A percentile compares a stretch with the other conserved stretches of the same genome.
These are phyloP conservation scores for Watersipora subatra DNA, from an alignment of 1,140 invertebrate genomes.

Conservation along the genomic window DNA sequence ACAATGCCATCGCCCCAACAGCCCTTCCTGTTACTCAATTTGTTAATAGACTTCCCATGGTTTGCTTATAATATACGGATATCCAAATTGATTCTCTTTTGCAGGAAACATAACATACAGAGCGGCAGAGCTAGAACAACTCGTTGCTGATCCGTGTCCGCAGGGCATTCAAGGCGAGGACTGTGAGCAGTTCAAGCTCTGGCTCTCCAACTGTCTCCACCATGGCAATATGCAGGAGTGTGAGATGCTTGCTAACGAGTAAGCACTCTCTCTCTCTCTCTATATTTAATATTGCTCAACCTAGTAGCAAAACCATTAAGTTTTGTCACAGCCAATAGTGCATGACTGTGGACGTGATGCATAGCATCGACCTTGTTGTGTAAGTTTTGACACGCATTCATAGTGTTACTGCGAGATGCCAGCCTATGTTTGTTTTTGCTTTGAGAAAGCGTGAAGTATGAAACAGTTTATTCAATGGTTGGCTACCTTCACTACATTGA, in stretches of 20 bases:
- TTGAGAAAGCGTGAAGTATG: too few species aligned
- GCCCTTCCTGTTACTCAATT: background rate
- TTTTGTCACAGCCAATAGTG: background rate
- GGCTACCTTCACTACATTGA: too few species aligned
- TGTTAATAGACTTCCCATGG: background rate
- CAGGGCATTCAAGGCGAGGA: conserved; percentile 29
- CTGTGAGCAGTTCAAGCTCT: conserved; percentile 21
- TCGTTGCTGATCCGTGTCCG: conserved; percentile 12
- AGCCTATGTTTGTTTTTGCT: background rate
- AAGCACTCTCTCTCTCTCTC: too few species aligned
- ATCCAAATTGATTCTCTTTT: background rate
- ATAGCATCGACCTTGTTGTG: too few species aligned
- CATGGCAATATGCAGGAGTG: conserved; percentile 22
- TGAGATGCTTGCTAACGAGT: conserved; percentile 18
- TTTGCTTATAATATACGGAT: background rate
- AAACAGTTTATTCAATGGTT: too few species aligned
- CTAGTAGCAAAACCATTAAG: too few species aligned
- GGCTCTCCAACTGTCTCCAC: conserved; percentile 25
- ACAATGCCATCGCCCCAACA: too few species aligned
- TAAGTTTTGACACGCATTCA: background rate
- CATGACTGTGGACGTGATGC: background rate
- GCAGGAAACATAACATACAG: background rate
- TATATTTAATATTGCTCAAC: too few species aligned
- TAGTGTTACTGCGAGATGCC: background rate
- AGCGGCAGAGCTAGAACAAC: background rate